These are phyloP conservation scores for Drosophila tripunctata DNA, from an alignment of 2,888 invertebrate genomes.

Conservation along the genomic window DNA sequence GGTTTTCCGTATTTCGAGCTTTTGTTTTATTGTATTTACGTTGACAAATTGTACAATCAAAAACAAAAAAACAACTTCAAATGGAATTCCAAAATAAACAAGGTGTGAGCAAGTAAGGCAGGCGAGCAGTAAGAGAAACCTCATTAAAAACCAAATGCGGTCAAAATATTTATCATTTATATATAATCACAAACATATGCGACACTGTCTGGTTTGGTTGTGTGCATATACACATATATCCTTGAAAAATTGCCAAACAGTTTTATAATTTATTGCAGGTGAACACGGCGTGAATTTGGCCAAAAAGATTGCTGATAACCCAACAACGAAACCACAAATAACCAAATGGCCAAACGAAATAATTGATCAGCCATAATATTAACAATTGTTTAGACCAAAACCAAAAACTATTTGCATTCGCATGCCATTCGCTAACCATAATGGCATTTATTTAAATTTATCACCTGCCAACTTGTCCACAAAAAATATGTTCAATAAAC, in stretches of 20 bases:
- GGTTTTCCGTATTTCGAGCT: slow-evolving; percentile 15
- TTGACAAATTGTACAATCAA: slow-evolving; percentile 65
- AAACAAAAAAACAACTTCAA: slow-evolving; percentile 39
- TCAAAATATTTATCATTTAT: slow-evolving; percentile 72
- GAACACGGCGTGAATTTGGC: slow-evolving; percentile 5
- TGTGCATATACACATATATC: too few relatives aligned
- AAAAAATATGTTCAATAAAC: neutral
- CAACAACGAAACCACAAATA: slow-evolving; percentile 56
- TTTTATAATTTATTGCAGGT: slow-evolving; percentile 70
- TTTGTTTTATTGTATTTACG: slow-evolving; percentile 44
- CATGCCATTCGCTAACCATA: neutral
- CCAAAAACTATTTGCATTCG: slow-evolving; percentile 23
- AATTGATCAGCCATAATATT: slow-evolving; percentile 45
- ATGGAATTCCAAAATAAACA: slow-evolving; percentile 38
- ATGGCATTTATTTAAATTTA: slow-evolving; percentile 13
- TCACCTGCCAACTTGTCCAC: slow-evolving; percentile 1
- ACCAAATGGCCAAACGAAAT: slow-evolving; percentile 34
- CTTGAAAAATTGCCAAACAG: slow-evolving; percentile 55
- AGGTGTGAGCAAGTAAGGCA: slow-evolving; percentile 1
- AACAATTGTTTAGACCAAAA: slow-evolving; percentile 26
- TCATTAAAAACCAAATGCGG: slow-evolving; percentile 75
- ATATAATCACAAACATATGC: slow-evolving; percentile 39
- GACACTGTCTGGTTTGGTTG: slow-evolving; percentile 35
- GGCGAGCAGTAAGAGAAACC: slow-evolving; percentile 40
- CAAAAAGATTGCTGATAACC: slow-evolving; percentile 48